Conservation (phyloP, 2,888 invertebrate genomes). For the Megastigmus dorsalis region DNA sequence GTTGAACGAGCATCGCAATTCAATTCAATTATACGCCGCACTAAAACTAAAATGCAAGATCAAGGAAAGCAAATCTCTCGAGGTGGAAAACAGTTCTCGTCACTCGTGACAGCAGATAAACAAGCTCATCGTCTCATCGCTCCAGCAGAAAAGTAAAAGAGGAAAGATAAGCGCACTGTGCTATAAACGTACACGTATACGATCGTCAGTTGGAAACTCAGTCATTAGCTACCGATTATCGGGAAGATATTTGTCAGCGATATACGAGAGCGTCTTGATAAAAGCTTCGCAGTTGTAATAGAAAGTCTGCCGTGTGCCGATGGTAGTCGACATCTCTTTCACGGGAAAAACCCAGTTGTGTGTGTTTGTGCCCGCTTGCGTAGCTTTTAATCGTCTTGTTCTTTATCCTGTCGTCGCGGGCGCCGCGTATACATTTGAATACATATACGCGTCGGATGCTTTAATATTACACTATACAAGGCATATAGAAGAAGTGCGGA, state of each 20-base stretch:
- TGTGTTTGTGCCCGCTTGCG: too few relatives aligned
- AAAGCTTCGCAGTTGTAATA: not conserved
- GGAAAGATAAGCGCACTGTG: conserved; percentile 31
- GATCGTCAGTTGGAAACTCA: too few relatives aligned
- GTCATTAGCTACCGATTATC: conserved; percentile 37
- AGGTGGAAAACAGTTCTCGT: not conserved
- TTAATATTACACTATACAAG: too few relatives aligned
- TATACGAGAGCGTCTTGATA: conserved; percentile 3
- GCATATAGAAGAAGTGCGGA: too few relatives aligned
- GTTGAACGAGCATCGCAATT: too few relatives aligned
- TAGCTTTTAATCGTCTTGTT: too few relatives aligned
- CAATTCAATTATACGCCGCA: too few relatives aligned
- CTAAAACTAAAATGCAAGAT: not conserved
- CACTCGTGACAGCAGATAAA: not conserved
- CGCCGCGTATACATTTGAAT: conserved; percentile 9
- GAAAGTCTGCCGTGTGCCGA: not conserved
- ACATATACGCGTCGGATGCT: not conserved
- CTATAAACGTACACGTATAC: too few relatives aligned
- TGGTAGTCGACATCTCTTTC: too few relatives aligned
- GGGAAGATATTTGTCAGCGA: conserved; percentile 21
- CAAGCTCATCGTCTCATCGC: not conserved
- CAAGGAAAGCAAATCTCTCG: not conserved
- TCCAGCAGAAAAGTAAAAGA: too few relatives aligned
- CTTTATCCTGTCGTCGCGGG: not conserved
- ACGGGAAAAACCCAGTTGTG: too few relatives aligned